Evolutionary conservation across 64 coral and sea anemone species (phyloP).

Genomic region (Hydrozoanthus tunicans): DNA sequence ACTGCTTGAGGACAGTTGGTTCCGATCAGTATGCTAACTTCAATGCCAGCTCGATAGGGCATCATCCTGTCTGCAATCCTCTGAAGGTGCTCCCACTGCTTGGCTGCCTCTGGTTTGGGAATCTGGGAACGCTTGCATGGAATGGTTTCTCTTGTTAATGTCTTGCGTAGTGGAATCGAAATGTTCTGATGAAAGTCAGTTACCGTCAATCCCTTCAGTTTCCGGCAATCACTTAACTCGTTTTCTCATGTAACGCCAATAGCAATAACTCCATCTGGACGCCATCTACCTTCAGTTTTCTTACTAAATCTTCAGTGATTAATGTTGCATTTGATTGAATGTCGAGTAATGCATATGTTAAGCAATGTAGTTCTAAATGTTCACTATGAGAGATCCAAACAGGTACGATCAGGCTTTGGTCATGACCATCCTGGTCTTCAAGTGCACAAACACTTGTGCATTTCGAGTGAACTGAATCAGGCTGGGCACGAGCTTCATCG

Average conservation of each 20-base stretch:
- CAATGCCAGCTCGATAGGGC: constrained; percentile 42
- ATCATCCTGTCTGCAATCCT: constrained; percentile 23
- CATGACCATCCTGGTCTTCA: constrained; percentile 32
- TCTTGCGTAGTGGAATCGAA: background rate
- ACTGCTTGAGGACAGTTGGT: constrained; percentile 16
- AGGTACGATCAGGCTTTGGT: constrained; percentile 65
- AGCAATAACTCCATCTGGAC: constrained; percentile 42
- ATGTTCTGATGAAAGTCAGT: constrained; percentile 33
- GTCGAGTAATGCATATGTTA: constrained; percentile 53
- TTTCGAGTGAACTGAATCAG: constrained; percentile 6
- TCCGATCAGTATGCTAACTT: constrained; percentile 39
- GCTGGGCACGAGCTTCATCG: constrained; percentile 3
- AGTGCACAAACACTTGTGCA: constrained; percentile 20
- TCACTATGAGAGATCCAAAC: constrained; percentile 57
- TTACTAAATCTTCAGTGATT: constrained; percentile 60
- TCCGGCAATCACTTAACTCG: constrained; percentile 64
- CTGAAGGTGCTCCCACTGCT: constrained; percentile 17
- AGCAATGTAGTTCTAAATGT: constrained; percentile 11
- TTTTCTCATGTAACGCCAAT: constrained; percentile 68
- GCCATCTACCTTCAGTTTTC: constrained; percentile 47
- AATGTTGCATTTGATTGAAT: constrained; percentile 69
- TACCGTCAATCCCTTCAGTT: constrained; percentile 1
- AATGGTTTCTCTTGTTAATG: constrained; percentile 30
- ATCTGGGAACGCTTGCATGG: constrained; percentile 31
- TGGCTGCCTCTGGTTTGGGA: constrained; percentile 46